Evolutionary conservation across 30 jellyfish, hydroid and myxozoan genomes (phyloP), one percentile per base, ranked within the genome.

Genomic region (Hydractinia echinata): DNA sequence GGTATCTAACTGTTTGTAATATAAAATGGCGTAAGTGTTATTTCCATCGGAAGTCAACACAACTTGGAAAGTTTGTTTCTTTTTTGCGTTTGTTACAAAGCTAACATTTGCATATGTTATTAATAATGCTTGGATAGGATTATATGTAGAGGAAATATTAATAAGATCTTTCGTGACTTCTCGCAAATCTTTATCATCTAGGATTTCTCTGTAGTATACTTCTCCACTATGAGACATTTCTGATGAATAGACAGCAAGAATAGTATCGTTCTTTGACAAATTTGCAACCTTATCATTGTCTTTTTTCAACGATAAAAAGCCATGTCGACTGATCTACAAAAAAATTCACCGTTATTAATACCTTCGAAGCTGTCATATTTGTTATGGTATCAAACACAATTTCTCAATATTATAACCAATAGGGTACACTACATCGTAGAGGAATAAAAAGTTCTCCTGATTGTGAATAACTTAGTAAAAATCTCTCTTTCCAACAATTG

Each of bases 1-100:
- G 6, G 74, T n/a, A 64, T 64, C 74, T 64, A 64, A 64, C 74
- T 64, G 74, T 64, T 6, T 44, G 74, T 64, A 64, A 64, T 64
- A 51, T 64, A 64, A 64, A 44, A 64, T 64, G 19, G 74, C 74
- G 39, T 64, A 64, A 7, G 74, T 64, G 18, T n/a, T 7, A 51
- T 64, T n/a, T 7, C 74, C 74, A 64, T 64, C 74, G 2, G 74
- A 64, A 7, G 74, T 64, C 16, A 64, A 6, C 0, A 64, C 74
- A 44, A 64, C 51, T 51, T 64, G 74, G 39, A 64, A 64, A 64
- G 51, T 64, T 7, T 64, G 74, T 51, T 13, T 64, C 7, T 51
- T 7, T 64, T 64, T 13, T 4, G 74, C 18, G 19, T 64, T 8
- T n/a, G 74, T 13, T 1, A 64, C 10, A n/a, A 51, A 64, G 39